phyloP scores from a whole-genome alignment of 2,888 invertebrate species.

The Synergus japonicus region DNA sequence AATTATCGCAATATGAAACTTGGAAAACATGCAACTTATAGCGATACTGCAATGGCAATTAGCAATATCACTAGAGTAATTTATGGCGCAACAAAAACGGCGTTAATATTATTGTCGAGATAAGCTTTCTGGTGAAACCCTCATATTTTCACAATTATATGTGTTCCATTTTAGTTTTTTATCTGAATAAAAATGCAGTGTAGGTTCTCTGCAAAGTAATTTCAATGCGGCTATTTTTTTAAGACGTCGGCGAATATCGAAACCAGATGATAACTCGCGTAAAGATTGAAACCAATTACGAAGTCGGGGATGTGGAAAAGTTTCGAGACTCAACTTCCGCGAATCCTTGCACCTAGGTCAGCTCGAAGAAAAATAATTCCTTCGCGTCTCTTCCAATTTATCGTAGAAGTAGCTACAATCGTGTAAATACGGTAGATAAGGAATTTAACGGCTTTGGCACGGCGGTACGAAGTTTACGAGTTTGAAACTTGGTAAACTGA shows the following conservation, averaged over 20 bases:
- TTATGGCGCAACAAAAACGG: not conserved
- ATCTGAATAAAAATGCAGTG: not conserved
- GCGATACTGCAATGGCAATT: not conserved
- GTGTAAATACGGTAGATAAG: constrained; percentile 54
- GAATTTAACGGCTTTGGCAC: constrained; percentile 52
- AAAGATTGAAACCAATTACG: not conserved
- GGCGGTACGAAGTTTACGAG: constrained; percentile 52
- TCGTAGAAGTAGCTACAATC: constrained; percentile 51
- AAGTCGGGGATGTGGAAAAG: not conserved
- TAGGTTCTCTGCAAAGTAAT: not conserved
- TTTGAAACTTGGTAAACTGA: constrained; percentile 51
- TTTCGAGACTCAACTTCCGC: not conserved
- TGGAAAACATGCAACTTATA: not conserved
- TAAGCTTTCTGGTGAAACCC: not conserved
- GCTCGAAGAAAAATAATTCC: constrained; percentile 9
- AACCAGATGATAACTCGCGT: not conserved
- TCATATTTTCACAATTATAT: not conserved
- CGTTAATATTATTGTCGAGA: constrained; percentile 14
- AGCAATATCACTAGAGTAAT: constrained; percentile 30
- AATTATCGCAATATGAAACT: not conserved
- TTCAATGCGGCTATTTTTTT: not conserved
- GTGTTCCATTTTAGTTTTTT: not conserved
- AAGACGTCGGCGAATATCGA: not conserved
- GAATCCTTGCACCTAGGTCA: constrained; percentile 11
- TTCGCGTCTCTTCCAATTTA: constrained; percentile 38